Evolutionary conservation across 2,888 invertebrate genomes (phyloP).

Genomic region (Macrophya alboannulata): DNA sequence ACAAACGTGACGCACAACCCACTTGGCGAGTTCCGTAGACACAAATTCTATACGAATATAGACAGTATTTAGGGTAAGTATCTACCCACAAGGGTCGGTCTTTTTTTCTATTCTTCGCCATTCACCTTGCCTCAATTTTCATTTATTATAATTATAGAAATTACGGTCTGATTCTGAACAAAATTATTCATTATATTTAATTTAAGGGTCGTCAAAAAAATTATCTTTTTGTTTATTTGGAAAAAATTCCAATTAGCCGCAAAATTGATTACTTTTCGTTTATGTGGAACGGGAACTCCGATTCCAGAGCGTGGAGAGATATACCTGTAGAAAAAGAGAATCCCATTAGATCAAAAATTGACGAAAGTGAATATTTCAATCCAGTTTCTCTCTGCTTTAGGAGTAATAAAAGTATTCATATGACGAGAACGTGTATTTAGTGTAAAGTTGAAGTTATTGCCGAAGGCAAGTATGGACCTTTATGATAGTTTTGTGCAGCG

Average conservation of each 20-base stretch:
- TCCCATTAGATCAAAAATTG: neutral
- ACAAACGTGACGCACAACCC: slow-evolving; percentile 53
- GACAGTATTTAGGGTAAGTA: slow-evolving; percentile 43
- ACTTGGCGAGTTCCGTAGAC: slow-evolving; percentile 41
- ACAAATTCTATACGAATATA: slow-evolving; percentile 52
- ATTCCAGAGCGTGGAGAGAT: neutral
- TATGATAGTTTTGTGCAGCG: slow-evolving; percentile 8
- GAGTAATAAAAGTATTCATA: neutral
- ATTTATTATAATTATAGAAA: neutral
- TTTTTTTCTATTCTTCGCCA: slow-evolving; percentile 13
- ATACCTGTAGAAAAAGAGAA: neutral
- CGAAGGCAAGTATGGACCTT: slow-evolving; percentile 9
- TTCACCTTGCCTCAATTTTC: slow-evolving; percentile 25
- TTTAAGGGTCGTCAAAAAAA: neutral
- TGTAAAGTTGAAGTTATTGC: neutral
- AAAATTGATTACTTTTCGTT: neutral
- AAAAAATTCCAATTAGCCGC: neutral
- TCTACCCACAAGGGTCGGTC: slow-evolving; percentile 42
- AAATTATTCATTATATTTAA: neutral
- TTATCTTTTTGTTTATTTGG: neutral
- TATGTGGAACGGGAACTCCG: too few species aligned
- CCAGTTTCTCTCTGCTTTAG: neutral
- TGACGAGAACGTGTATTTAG: too few species aligned
- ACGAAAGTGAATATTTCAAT: neutral
- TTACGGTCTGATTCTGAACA: slow-evolving; percentile 20